These are phyloP conservation scores for Acronicta leporina DNA, from an alignment of 2,888 invertebrate genomes.

Conservation along the genomic window DNA sequence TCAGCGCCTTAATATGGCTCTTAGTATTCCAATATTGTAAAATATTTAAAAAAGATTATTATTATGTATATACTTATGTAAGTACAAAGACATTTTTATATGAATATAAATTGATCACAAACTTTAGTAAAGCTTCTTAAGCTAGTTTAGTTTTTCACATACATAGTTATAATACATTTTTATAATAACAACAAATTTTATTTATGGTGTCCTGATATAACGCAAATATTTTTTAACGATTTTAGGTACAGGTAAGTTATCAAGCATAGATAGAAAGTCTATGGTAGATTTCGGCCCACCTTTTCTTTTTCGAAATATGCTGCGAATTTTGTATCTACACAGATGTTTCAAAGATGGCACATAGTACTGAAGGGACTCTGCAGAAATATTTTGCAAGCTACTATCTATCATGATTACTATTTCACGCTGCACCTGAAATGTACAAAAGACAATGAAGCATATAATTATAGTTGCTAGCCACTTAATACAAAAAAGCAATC, in stretches of 20 bases:
- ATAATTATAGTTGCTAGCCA: neutral
- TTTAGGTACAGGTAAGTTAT: slow-evolving; percentile 69
- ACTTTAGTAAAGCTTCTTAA: slow-evolving; percentile 40
- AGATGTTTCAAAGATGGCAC: slow-evolving; percentile 77
- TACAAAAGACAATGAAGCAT: neutral
- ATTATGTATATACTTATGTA: slow-evolving; percentile 28
- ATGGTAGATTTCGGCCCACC: slow-evolving; percentile 63
- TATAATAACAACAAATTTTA: slow-evolving; percentile 19
- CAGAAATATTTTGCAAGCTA: slow-evolving; percentile 51
- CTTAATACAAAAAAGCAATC: too few species aligned
- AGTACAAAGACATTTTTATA: slow-evolving; percentile 38
- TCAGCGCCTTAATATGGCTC: neutral
- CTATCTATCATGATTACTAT: slow-evolving; percentile 71
- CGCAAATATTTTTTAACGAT: slow-evolving; percentile 73
- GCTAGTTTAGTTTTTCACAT: slow-evolving; percentile 32
- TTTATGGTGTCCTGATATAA: slow-evolving; percentile 58
- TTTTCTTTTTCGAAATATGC: slow-evolving; percentile 58
- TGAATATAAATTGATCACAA: slow-evolving; percentile 43
- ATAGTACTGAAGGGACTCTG: slow-evolving; percentile 60
- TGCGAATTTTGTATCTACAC: slow-evolving; percentile 72
- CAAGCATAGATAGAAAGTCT: slow-evolving; percentile 67
- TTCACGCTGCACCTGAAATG: slow-evolving; percentile 73
- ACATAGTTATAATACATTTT: slow-evolving; percentile 21
- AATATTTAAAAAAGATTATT: slow-evolving; percentile 30
- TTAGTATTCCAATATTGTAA: slow-evolving; percentile 24